Base-by-base conservation (phyloP, 1,140 invertebrate genomes). In the Liolophura sinensis region DNA sequence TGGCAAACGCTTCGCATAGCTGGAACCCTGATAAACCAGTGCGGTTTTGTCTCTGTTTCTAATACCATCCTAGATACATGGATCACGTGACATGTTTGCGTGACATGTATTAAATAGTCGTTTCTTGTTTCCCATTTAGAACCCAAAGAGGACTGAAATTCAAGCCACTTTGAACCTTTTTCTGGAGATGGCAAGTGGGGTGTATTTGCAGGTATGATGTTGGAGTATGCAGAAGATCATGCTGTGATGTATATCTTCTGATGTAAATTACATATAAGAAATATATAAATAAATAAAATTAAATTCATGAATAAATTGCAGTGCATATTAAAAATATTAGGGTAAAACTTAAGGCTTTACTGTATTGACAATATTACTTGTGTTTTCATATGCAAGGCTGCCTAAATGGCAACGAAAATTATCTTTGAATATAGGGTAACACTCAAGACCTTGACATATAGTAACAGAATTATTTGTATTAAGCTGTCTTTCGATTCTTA, bases 131-230 rank as follows among this genome's bases (percentile, higher is more conserved):
- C 62, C 59, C 64, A 79, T 85, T 25, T 73, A 91, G 88, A 93
- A 90, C 86, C 86, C 88, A 14, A 89, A 90, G 64, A 86, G 90
- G 65, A 88, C 86, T 69, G 91, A 93, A 79, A 89, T 88, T 18
- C 91, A 92, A 74, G 89, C 90, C 15, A 88, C 92, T 79, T 83
- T 94, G 20, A 89, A 90, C 57, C 90, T 91, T 87, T 91, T 92
- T 69, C 85, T 94, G 56, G 92, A 93, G 78, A 90, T 90, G 51
- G 92, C 92, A 4, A 92, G 91, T 80, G 93, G 93, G 31, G 94
- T 93, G 84, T 95, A 94, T 81, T 84, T 93, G 22, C 84, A 86
- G 81, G 85, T 86, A 68, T 52, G 47, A 60, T 22, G 16, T 65
- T 31, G 14, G 25, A 27, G 20, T 31, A 46, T 60, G 14, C 22